phyloP scores from a whole-genome alignment of 2,888 invertebrate species.

The Antheraea yamamai region DNA sequence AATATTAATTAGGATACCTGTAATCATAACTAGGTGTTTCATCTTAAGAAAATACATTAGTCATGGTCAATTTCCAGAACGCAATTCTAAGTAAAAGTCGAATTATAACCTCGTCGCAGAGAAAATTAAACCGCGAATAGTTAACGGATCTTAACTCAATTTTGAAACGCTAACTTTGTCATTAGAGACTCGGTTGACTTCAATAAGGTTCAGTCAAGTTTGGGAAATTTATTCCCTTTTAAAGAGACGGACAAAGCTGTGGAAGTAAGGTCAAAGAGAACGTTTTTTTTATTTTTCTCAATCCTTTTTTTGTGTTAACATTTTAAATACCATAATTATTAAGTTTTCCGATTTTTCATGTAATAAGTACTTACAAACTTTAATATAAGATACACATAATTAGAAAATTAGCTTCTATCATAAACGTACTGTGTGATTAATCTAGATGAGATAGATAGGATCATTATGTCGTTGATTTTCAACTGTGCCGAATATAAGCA shows the following conservation, averaged over 20 bases:
- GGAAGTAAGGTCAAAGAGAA: slow-evolving; percentile 39
- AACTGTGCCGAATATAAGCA: too few relatives aligned
- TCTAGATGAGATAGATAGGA: too few relatives aligned
- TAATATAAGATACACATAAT: too few relatives aligned
- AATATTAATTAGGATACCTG: background rate
- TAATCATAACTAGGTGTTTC: background rate
- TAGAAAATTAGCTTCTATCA: too few relatives aligned
- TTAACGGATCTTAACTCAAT: slow-evolving; percentile 76
- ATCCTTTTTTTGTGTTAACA: background rate
- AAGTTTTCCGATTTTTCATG: background rate
- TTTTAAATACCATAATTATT: background rate
- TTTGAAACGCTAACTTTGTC: slow-evolving; percentile 70
- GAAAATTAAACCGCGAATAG: slow-evolving; percentile 70
- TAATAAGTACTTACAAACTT: too few relatives aligned
- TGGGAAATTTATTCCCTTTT: slow-evolving; percentile 62
- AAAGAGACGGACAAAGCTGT: slow-evolving; percentile 48
- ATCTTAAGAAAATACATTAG: background rate
- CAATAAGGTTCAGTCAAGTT: slow-evolving; percentile 70
- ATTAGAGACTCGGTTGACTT: slow-evolving; percentile 64
- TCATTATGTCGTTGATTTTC: too few relatives aligned
- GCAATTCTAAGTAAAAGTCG: slow-evolving; percentile 43
- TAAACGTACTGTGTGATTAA: too few relatives aligned
- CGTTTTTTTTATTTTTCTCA: slow-evolving; percentile 32
- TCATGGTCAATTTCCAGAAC: slow-evolving; percentile 20
- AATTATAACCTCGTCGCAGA: slow-evolving; percentile 55